Conservation (phyloP, 2,888 invertebrate species). For the Autographa gamma region DNA sequence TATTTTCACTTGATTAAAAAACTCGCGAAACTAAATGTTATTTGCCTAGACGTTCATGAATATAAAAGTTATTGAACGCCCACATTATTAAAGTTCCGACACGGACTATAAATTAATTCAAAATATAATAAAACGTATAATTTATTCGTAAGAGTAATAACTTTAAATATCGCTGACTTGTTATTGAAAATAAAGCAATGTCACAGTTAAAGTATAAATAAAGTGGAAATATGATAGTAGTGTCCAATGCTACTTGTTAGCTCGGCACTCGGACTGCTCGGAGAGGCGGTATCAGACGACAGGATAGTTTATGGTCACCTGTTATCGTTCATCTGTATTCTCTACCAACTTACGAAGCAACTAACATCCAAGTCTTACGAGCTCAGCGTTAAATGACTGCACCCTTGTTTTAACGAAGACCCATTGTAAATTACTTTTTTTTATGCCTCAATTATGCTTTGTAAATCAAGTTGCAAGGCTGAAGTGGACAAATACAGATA, state of each 20-base stretch:
- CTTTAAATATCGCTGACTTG: not conserved
- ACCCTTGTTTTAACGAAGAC: slow-evolving; percentile 28
- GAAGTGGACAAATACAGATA: not conserved
- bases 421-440: slow-evolving; percentile 5
- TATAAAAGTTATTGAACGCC: slow-evolving; percentile 42
- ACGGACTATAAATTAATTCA: slow-evolving; percentile 29
- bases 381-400: slow-evolving; percentile 36
- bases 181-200: slow-evolving; percentile 11
- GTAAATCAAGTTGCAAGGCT: slow-evolving; percentile 11
- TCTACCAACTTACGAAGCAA: slow-evolving; percentile 47
- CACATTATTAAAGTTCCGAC: slow-evolving; percentile 30
- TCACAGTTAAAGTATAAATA: slow-evolving; percentile 1
- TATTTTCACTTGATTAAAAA: slow-evolving; percentile 63
- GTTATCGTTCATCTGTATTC: slow-evolving; percentile 81
- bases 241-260: slow-evolving; percentile 40
- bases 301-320: slow-evolving; percentile 78
- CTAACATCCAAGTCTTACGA: slow-evolving; percentile 49
- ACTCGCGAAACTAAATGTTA: slow-evolving; percentile 65
- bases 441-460: slow-evolving; percentile 16
- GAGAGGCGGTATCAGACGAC: slow-evolving; percentile 70
- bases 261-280: slow-evolving; percentile 22
- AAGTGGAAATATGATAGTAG: slow-evolving; percentile 16
- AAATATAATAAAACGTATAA: slow-evolving; percentile 3
- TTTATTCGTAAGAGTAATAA: not conserved
- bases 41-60: slow-evolving; percentile 50